Evolutionary conservation across 2,797 vertebrate genomes (phyloP).

Genomic region (Ctenopoma kingsleyae): DNA sequence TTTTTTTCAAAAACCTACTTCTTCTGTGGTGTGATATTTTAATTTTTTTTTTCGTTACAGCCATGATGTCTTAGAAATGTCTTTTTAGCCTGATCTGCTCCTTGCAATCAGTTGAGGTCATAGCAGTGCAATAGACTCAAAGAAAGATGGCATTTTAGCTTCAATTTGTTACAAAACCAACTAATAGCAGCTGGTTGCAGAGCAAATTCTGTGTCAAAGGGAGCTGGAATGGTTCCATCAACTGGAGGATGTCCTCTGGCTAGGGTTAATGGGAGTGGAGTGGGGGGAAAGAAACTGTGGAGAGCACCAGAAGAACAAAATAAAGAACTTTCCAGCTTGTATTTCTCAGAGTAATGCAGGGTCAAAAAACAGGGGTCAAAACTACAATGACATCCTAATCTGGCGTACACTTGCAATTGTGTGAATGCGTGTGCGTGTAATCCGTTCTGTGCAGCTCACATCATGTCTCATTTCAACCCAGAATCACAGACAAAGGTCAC

Average conservation of each 20-base stretch:
- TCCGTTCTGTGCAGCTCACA: constrained; percentile 65
- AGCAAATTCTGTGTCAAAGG: constrained; percentile 81
- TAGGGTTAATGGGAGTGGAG: constrained; percentile 84
- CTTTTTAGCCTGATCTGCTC: constrained; percentile 67
- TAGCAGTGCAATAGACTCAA: constrained; percentile 69
- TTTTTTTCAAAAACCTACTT: constrained; percentile 36
- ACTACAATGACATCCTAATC: constrained; percentile 77
- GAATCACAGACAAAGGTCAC: constrained; percentile 82
- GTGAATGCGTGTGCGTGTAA: constrained; percentile 51
- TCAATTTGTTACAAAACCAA: constrained; percentile 77
- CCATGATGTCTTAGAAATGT: constrained; percentile 68
- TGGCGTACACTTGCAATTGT: constrained; percentile 46
- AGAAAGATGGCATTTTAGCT: constrained; percentile 68
- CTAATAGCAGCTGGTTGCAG: constrained; percentile 77
- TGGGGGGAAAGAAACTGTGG: constrained; percentile 66
- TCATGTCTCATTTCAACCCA: constrained; percentile 80
- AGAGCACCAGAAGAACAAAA: constrained; percentile 73
- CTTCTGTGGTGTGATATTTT: constrained; percentile 37
- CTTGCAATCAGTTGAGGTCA: constrained; percentile 77
- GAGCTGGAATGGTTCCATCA: constrained; percentile 83
- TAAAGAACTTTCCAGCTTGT: constrained; percentile 81
- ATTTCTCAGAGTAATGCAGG: constrained; percentile 78
- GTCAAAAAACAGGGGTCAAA: constrained; percentile 78
- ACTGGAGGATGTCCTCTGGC: constrained; percentile 81
- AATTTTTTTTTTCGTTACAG: constrained; percentile 40